Evolutionary conservation across 2,113 vertebrate species (phyloP).

Genomic region (Lichenostomus cassidix): DNA sequence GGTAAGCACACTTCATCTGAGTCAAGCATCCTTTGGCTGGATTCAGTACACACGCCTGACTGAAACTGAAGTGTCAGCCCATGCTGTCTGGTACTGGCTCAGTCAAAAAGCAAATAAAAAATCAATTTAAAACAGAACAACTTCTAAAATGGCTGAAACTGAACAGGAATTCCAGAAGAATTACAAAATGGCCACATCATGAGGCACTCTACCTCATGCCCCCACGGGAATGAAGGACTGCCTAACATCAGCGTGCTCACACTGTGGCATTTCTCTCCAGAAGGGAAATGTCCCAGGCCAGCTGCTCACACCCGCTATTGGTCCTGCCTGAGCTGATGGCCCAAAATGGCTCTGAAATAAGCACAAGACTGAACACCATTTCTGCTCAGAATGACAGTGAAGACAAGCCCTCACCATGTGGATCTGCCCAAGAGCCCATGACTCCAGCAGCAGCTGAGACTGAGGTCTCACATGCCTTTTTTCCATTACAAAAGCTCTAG

Average conservation of each 20-base stretch:
- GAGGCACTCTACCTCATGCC: not conserved
- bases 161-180: not conserved
- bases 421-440: not conserved
- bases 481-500: not conserved
- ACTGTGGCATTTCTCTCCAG: rapidly evolving
- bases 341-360: not conserved
- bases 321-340: not conserved
- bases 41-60: not conserved
- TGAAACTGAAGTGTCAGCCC: not conserved
- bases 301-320: rapidly evolving
- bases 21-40: not conserved
- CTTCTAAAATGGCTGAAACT: not conserved
- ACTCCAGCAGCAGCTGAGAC: not conserved
- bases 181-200: not conserved
- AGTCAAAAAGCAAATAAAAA: not conserved
- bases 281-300: rapidly evolving
- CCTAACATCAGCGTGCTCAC: rapidly evolving
- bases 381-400: not conserved
- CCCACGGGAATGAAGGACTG: not conserved
- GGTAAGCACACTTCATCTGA: not conserved
- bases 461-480: not conserved
- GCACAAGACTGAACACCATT: not conserved
- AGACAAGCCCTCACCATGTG: rapidly evolving
- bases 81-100: not conserved
- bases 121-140: not conserved